Conservation (phyloP, 2,888 invertebrate genomes). For the Tachystola acroxantha region DNA sequence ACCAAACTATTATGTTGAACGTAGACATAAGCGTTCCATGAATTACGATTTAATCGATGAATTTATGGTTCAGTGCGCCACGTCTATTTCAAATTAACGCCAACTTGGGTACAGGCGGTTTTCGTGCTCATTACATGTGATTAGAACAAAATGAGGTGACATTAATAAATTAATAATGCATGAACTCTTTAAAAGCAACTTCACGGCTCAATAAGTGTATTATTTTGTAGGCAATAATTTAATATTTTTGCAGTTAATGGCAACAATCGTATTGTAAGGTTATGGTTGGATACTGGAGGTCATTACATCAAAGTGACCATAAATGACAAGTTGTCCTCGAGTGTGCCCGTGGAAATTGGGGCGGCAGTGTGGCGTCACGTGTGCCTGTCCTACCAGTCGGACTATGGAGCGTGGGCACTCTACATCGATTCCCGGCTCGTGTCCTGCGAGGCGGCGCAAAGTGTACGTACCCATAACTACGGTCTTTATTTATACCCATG, state of each 20-base stretch:
- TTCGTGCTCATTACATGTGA: slow-evolving; percentile 13
- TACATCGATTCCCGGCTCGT: slow-evolving; percentile 78
- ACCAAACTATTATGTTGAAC: too few species aligned
- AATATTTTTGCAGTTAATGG: slow-evolving; percentile 69
- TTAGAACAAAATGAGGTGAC: slow-evolving; percentile 23
- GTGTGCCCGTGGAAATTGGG: slow-evolving; percentile 54
- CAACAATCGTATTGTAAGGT: slow-evolving; percentile 64
- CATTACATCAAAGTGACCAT: slow-evolving; percentile 76
- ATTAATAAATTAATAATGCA: slow-evolving; percentile 35
- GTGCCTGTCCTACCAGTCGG: slow-evolving; percentile 82
- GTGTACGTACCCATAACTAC: slow-evolving; percentile 39
- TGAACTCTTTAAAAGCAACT: slow-evolving; percentile 22
- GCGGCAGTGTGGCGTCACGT: slow-evolving; percentile 80
- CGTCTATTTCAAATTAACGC: background rate
- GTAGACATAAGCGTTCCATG: too few species aligned
- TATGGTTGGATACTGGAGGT: slow-evolving; percentile 81
- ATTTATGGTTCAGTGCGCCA: background rate
- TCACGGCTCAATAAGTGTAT: slow-evolving; percentile 24
- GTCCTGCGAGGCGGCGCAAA: slow-evolving; percentile 48
- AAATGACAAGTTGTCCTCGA: slow-evolving; percentile 65
- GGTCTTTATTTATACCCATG: background rate
- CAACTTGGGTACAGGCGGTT: background rate
- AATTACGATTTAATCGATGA: too few species aligned
- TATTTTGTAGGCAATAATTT: slow-evolving; percentile 1
- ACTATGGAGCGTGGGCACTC: slow-evolving; percentile 78